Base-by-base conservation (phyloP, 1,140 invertebrate species). In the Mycetomoellerius zeteki region DNA sequence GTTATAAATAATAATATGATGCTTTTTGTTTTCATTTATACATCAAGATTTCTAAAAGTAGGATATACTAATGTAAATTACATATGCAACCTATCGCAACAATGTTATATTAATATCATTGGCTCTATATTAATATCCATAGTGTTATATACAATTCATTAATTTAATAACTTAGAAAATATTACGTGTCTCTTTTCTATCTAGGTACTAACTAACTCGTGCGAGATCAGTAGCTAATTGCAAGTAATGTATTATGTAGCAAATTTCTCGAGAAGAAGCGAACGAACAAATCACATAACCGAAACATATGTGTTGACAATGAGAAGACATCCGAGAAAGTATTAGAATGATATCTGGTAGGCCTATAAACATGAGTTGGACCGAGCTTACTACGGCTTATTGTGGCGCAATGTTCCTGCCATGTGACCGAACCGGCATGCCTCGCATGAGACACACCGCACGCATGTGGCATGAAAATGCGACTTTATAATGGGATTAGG, bases 401-500 rank as follows among this genome's bases (percentile, higher is more conserved):
- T 69, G 30, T 52, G 43, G 50, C 60, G 54, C 60, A 73, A 86
- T 47, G 84, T 75, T 86, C 33, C 56, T 54, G 19, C 37, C 19
- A 12, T 64, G 50, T 62, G 54, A 21, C 73, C 52, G 1, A 77
- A 30, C 24, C 21, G 43, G 54, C 54, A 24, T 43, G 58, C 54
- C 75, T 27, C 67, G 27, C n/a, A 14, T 27, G 27, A 56, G 81
- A 85, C 56, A 54, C 52, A 19, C 50, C 58, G 75, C 85, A 89
- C 87, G 84, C 64, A 75, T 85, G 84, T 30, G 76, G 67, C 84
- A 86, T 87, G 90, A 91, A 92, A 93, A 92, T 88, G 86, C 87
- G 82, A 90, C 87, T 93, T 93, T 90, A 89, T 92, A 93, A 93
- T 90, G 88, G 91, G 91, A 94, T 93, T 93, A 93, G 72, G 85